A percentile compares a stretch with the other conserved stretches of the same genome.
These are phyloP conservation scores for Pachyramphus minor DNA, from an alignment of 2,113 vertebrate species.

Conservation along the genomic window DNA sequence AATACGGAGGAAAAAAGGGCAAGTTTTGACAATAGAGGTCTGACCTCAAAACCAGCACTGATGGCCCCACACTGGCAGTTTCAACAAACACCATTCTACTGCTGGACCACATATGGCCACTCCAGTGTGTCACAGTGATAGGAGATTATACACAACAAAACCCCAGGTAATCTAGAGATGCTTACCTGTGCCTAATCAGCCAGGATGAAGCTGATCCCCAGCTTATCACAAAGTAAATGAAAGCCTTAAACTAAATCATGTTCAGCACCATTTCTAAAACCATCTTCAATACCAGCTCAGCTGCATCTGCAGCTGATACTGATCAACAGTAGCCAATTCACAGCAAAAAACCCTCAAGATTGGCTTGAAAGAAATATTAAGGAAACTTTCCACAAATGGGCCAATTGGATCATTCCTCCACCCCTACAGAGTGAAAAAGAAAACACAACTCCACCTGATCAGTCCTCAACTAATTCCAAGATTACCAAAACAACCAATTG, in stretches of 20 bases:
- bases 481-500: neutral
- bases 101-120: neutral
- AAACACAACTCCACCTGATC: neutral
- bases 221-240: neutral
- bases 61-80: neutral
- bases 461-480: neutral
- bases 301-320: neutral
- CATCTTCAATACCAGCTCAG: neutral
- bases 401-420: neutral
- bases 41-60: neutral
- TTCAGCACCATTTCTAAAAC: neutral
- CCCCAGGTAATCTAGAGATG: neutral
- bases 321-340: neutral
- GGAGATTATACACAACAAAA: neutral
- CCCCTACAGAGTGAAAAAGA: neutral
- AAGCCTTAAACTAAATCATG: neutral
- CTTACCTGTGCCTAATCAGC: neutral
- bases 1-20: neutral
- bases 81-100: neutral
- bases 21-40: neutral
- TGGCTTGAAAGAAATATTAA: neutral
- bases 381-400: neutral
- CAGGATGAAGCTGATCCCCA: conserved; percentile 8
- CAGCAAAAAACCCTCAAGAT: neutral
- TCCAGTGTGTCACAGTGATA: neutral